Evolutionary conservation across 2,113 vertebrate species (phyloP), one percentile per base, ranked within the genome.

Genomic region (Electrona antarctica): DNA sequence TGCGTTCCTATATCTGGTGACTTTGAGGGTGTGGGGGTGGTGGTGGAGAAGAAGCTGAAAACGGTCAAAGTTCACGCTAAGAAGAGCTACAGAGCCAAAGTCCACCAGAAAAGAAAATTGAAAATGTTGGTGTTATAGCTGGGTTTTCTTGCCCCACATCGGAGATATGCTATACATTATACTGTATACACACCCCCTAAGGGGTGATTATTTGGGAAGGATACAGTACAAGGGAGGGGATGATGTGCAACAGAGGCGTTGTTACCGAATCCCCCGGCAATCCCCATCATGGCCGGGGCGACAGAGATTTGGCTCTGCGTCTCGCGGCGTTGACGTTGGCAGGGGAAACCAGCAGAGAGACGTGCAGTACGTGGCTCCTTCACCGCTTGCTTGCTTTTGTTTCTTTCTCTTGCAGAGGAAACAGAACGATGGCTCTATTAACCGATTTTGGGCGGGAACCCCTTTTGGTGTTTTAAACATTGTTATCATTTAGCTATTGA

Each of bases 331-430:
- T 77, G 13, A 81, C 85, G 76, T 79, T 77, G 64, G 67, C 63
- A 52, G 69, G 72, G 76, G 62, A 84, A 82, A 55, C 65, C 64
- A 75, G 33, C 77, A 67, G 85, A 56, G 75, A 82, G 60, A 77
- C 74, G 21, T 21, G 2, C 21, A 21, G 21, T 21, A 21, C 21
- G 69, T 8, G 1, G 77, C 77, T 79, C 69, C 73, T 82, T 73
- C 54, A 50, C 70, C 64, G 56, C 60, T 78, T 85, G 82, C 73
- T 82, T 69, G 87, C 77, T 85, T 88, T 89, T 76, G 81, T 41
- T 41, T 83, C 73, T 82, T 69, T 87, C 78, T 85, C 87, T 89
- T 76, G 81, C 74, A 81, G 79, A 73, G 83, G 87, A 89, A 89
- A 79, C 81, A 82, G 73, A 83, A 58, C 68, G 54, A 91, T 85